These are phyloP conservation scores for Macrotrachela quadricornifera DNA, from an alignment of 1,140 invertebrate genomes.

Conservation along the genomic window DNA sequence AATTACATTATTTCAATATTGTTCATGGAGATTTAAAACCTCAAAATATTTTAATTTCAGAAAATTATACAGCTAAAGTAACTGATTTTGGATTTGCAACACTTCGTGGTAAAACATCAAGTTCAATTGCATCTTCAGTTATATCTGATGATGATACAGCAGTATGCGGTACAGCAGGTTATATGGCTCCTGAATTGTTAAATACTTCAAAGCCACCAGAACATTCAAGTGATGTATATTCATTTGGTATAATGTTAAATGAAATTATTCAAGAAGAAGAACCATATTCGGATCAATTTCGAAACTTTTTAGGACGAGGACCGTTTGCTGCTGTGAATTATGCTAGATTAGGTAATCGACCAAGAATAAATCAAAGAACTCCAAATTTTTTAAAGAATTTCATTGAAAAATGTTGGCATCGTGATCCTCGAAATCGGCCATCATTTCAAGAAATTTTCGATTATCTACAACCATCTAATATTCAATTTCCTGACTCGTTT, in stretches of 20 bases:
- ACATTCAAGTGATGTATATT: slow-evolving; percentile 4
- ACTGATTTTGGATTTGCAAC: slow-evolving; percentile 5
- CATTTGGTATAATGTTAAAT: slow-evolving; percentile 10
- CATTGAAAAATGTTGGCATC: not conserved
- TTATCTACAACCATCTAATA: not conserved
- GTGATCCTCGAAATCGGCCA: slow-evolving; percentile 1
- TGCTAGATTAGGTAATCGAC: slow-evolving; percentile 5
- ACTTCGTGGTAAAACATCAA: slow-evolving; percentile 4
- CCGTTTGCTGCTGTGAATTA: slow-evolving; percentile 7
- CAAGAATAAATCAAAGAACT: not conserved
- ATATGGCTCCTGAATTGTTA: slow-evolving; percentile 9
- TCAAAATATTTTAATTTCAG: not conserved
- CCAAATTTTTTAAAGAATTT: not conserved
- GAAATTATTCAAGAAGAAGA: slow-evolving; percentile 8
- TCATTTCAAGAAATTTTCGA: not conserved
- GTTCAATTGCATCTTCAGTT: not conserved
- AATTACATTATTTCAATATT: not conserved
- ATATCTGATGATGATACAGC: not conserved
- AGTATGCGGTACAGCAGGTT: slow-evolving; percentile 1
- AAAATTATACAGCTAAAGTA: slow-evolving; percentile 4
- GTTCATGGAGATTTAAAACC: slow-evolving; percentile 3
- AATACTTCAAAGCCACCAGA: not conserved
- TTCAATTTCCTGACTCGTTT: too few relatives aligned
- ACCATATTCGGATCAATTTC: slow-evolving; percentile 2
- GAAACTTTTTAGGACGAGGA: slow-evolving; percentile 1